phyloP scores from a whole-genome alignment of 2,888 invertebrate genomes.

The Troides oblongomaculatus region DNA sequence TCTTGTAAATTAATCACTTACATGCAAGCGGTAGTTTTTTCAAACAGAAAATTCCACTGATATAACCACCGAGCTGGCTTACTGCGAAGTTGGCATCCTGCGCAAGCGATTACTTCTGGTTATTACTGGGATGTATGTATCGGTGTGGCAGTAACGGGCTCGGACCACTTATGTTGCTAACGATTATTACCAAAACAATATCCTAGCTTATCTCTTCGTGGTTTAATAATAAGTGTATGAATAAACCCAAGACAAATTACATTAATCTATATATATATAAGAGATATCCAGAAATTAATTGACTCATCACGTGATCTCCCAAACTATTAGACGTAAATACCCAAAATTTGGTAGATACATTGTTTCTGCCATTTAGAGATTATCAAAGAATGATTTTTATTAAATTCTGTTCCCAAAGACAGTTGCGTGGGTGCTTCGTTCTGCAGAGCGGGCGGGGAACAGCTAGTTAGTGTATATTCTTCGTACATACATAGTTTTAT shows the following conservation, averaged over 20 bases:
- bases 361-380: no score
- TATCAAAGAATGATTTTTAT: no score
- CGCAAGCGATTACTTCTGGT: constrained; percentile 1
- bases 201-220: not conserved
- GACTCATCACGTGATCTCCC: no score
- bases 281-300: no score
- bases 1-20: not conserved
- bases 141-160: not conserved
- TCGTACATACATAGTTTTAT: no score
- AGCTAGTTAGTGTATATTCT: no score
- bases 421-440: no score
- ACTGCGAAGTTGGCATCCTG: not conserved
- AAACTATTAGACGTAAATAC: no score
- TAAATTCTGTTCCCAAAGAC: no score
- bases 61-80: not conserved
- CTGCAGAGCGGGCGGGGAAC: no score
- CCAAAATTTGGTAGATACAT: no score
- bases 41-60: not conserved
- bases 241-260: not conserved
- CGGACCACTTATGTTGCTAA: not conserved
- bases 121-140: not conserved
- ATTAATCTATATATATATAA: no score
- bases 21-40: not conserved
- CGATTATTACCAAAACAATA: not conserved
- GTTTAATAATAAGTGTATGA: not conserved